Base-by-base conservation (phyloP, 2,888 invertebrate genomes). In the Lycia hirtaria region DNA sequence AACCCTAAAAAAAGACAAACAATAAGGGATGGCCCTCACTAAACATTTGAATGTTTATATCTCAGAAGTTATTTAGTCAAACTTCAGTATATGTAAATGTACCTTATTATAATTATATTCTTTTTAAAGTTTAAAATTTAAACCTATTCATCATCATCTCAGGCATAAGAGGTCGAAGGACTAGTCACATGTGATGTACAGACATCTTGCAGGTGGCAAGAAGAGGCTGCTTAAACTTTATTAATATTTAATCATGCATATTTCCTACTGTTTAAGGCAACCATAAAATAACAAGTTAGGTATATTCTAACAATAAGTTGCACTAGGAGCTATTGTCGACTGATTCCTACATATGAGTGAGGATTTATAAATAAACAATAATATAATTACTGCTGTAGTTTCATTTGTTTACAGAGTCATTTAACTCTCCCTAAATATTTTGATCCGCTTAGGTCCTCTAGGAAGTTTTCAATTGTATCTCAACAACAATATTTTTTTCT, bases 341-440 rank as follows among this genome's bases (percentile, higher is more conserved):
- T 53, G 41, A 53, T 47, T 44, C 50, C 40, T 24, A 44, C 28
- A 24, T 56, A 20, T 22, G 19, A 47, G 41, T 58, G 52, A 53
- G 48, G 43, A 58, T n/a, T n/a, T n/a, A n/a, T n/a, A n/a, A n/a
- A 58, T 58, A 48, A 53, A 58, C 28, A 48, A 43, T 33, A 44
- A 40, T 33, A 41, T 26, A 52, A 52, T 30, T 48, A 48, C 20
- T 7, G 20, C n/a, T 28, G 38, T 40, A 22, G 51, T 56, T 56
- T 41, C 15, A 41, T 28, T 56, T 6, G 37, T 48, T 48, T 14
- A 28, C 14, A 28, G 7, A 19, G 4, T 26, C 2, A 5, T 19
- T 37, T 37, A 9, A 22, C 12, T 14, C 12, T 14, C 14, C 22
- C 14, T 7, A n/a, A n/a, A n/a, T 14, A n/a, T 26, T 43, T 26